phyloP scores from a whole-genome alignment of 2,113 vertebrate species.

The Gadus macrocephalus region DNA sequence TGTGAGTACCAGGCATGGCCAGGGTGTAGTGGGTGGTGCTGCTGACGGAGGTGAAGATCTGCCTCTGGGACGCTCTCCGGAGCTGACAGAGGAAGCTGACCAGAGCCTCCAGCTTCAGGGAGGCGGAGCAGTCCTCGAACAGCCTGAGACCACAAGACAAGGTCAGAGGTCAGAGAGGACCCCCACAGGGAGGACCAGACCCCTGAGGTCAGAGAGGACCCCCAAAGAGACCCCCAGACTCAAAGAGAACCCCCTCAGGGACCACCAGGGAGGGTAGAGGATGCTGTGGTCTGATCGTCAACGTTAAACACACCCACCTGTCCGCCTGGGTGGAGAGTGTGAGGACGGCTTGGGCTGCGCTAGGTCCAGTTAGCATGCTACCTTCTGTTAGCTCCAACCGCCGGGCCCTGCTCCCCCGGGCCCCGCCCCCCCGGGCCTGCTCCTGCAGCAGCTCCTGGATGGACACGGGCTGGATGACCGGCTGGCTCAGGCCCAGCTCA shows the following conservation, averaged over 20 bases:
- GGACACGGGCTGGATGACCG: constrained; percentile 82
- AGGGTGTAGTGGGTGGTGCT: constrained; percentile 90
- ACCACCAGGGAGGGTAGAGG: no score
- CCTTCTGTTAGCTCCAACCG: constrained; percentile 79
- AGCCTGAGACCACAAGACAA: constrained; percentile 70
- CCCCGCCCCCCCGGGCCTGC: constrained; percentile 66
- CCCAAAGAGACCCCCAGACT: no score
- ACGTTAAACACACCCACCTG: constrained; percentile 59
- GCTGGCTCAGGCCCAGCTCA: constrained; percentile 75
- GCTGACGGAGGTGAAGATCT: constrained; percentile 90
- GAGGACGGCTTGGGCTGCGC: constrained; percentile 85
- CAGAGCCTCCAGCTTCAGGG: constrained; percentile 85
- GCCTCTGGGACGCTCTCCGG: constrained; percentile 90
- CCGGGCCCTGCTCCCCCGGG: constrained; percentile 67
- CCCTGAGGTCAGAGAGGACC: no score
- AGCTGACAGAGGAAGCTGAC: constrained; percentile 92
- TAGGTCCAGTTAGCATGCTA: constrained; percentile 81
- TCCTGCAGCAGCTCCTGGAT: constrained; percentile 91
- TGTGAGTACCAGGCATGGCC: constrained; percentile 87
- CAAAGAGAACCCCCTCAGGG: no score
- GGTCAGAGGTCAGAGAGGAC: no score
- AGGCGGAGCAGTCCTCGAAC: constrained; percentile 90
- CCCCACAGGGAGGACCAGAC: no score
- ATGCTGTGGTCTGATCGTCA: no score
- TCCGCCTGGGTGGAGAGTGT: constrained; percentile 89